These are phyloP conservation scores for Drosophila willistoni DNA, from an alignment of 1,140 invertebrate genomes.

Conservation along the genomic window DNA sequence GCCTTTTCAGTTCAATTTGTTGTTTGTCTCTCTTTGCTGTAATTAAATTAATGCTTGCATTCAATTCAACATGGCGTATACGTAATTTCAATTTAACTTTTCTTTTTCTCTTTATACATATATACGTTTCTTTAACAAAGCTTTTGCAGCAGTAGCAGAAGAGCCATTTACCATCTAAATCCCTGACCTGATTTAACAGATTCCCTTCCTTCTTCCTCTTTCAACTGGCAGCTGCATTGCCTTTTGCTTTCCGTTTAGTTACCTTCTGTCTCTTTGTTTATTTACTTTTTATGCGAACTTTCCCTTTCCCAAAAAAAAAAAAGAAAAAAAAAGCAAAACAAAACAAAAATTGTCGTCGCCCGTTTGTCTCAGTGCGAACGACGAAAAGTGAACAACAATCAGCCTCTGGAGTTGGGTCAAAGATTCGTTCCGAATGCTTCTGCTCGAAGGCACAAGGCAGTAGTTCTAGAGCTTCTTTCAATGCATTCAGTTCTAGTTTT, in stretches of 20 bases:
- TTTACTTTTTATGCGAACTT: constrained; percentile 77
- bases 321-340: background rate
- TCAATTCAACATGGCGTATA: constrained; percentile 54
- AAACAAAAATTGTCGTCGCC: constrained; percentile 56
- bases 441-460: background rate
- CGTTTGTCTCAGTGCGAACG: constrained; percentile 52
- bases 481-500: constrained; percentile 3
- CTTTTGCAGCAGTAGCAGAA: constrained; percentile 18
- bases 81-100: constrained; percentile 62
- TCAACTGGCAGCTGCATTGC: constrained; percentile 51
- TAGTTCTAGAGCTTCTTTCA: background rate
- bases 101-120: background rate
- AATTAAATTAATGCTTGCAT: constrained; percentile 76
- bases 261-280: constrained; percentile 59
- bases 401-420: constrained; percentile 21
- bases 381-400: constrained; percentile 46
- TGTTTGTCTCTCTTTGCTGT: constrained; percentile 45
- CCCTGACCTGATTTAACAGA: constrained; percentile 75
- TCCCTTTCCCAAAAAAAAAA: constrained; percentile 54
- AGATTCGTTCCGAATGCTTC: constrained; percentile 22
- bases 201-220: constrained; percentile 36
- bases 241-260: constrained; percentile 74
- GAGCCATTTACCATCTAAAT: constrained; percentile 58
- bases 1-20: constrained; percentile 61
- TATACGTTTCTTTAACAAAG: background rate